Evolutionary conservation across 2,113 vertebrate species (phyloP), one percentile per base, ranked within the genome.

Genomic region (Leuciscus idus): DNA sequence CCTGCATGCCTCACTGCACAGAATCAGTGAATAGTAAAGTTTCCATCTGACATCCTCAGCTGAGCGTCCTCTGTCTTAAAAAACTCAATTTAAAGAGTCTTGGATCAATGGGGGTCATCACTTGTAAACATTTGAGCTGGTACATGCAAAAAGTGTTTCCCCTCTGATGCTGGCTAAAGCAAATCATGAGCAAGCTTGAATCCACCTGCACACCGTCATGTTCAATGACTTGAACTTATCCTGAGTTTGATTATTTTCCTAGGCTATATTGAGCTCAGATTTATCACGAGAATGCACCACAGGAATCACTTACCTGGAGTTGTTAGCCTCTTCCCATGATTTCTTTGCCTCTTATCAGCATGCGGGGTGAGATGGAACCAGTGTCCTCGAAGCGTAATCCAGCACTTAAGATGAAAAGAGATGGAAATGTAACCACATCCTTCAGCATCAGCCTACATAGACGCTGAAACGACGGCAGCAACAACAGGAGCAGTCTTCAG

Each of bases 341-440:
- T 59, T 81, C 23, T 61, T 62, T 62, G 57, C 2, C 43, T 28
- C 80, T 52, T 59, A 10, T 43, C 66, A 2, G 5, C 59, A 73
- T 9, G 50, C 59, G 76, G 66, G 52, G 43, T 88, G 55, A 62
- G 78, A 28, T 83, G 87, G 48, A 68, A 39, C n/a, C 33, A 15
- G 39, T 57, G 85, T 73, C 81, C 90, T 84, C 90, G 85, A 84
- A 28, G 80, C 23, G 89, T 76, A 89, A 87, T 43, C 83, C 70
- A 61, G 43, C 59, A 87, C 84, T 90, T 88, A 90, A 23, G 39
- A 21, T 64, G 21, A 77, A 68, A 50, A 74, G 82, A 83, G 62
- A 87, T 88, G 90, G 43, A 39, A 8, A 74, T 19, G 84, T 62
- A 90, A 52, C 89, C 91, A 92, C 92, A 93, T 95, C 92, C 92